Evolutionary conservation across 2,888 invertebrate genomes (phyloP).

Genomic region (Pristionchus entomophagus): DNA sequence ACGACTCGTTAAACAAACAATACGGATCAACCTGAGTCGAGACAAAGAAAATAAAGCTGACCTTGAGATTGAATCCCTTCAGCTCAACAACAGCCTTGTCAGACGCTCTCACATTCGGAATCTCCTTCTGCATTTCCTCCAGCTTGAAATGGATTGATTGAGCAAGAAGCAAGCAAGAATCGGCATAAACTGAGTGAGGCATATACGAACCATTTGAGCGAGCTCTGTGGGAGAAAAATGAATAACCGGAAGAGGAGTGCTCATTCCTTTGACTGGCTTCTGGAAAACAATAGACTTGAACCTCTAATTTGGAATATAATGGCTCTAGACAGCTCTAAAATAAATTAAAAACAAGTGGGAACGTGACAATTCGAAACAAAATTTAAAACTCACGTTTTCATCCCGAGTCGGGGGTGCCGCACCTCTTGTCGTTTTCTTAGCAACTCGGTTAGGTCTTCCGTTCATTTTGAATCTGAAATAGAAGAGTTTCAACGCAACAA

Average conservation of each 20-base stretch:
- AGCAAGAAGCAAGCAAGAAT: neutral
- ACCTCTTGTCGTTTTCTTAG: neutral
- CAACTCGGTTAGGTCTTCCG: neutral
- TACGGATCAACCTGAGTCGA: neutral
- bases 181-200: neutral
- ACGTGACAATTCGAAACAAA: neutral
- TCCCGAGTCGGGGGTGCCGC: neutral
- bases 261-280: neutral
- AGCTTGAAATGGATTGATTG: neutral
- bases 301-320: too few species aligned
- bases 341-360: neutral
- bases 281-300: neutral
- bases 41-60: too few species aligned
- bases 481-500: neutral
- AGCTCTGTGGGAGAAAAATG: constrained; percentile 29
- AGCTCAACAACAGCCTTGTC: constrained; percentile 5
- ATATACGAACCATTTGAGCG: constrained; percentile 18
- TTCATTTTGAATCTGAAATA: neutral
- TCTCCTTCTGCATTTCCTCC: constrained; percentile 25
- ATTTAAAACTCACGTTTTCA: neutral
- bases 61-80: constrained; percentile 45
- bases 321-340: too few species aligned
- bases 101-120: neutral
- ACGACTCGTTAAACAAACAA: neutral
- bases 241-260: neutral